Evolutionary conservation across 2,113 vertebrate genomes (phyloP).

Genomic region (Irena cyanogastra): DNA sequence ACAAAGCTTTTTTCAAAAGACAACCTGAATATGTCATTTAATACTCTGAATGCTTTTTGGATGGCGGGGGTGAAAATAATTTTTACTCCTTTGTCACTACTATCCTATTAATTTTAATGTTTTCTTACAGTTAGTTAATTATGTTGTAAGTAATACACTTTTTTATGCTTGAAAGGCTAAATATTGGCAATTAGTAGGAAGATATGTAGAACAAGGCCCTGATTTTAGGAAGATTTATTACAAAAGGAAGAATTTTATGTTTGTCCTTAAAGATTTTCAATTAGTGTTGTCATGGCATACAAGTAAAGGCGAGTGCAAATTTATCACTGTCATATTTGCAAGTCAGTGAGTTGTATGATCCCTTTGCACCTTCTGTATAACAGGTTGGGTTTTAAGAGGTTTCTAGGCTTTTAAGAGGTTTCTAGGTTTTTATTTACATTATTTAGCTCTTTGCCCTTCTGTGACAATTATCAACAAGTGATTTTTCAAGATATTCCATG

Average conservation of each 20-base stretch:
- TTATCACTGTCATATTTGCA: background rate
- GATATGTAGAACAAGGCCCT: background rate
- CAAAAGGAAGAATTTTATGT: background rate
- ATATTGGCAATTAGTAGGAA: background rate
- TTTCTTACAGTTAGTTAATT: background rate
- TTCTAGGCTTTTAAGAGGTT: background rate
- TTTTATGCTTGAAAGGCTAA: background rate
- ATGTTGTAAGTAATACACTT: background rate
- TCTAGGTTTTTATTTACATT: too few species aligned
- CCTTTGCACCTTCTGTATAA: background rate
- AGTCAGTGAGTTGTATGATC: background rate
- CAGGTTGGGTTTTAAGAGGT: background rate
- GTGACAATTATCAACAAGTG: accelerated
- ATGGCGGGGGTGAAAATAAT: accelerated
- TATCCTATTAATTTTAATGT: background rate
- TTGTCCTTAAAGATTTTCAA: background rate
- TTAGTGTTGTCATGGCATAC: background rate
- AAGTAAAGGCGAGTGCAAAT: background rate
- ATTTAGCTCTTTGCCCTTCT: background rate
- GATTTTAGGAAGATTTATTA: background rate
- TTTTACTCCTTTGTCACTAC: background rate
- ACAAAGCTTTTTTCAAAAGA: background rate
- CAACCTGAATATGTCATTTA: background rate
- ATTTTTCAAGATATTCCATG: background rate
- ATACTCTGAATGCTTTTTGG: background rate